Evolutionary conservation across 2,113 vertebrate species (phyloP).

Genomic region (Neolamprologus falcicula): DNA sequence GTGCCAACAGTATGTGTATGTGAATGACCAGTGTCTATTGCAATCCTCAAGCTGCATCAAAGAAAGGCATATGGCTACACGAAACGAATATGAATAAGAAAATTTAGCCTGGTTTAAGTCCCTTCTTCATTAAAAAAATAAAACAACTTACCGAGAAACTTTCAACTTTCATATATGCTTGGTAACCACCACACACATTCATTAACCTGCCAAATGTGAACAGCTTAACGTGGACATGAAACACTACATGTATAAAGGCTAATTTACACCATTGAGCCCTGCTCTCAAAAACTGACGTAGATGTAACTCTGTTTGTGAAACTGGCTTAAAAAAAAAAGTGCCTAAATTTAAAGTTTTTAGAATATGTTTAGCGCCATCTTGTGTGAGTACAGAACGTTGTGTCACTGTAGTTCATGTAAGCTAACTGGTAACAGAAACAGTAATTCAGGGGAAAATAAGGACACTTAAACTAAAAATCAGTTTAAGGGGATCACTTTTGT

Average conservation of each 20-base stretch:
- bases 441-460: not conserved
- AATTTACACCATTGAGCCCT: not conserved
- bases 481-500: not conserved
- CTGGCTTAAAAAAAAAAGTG: not conserved
- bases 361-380: not conserved
- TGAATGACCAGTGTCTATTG: not conserved
- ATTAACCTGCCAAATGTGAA: not conserved
- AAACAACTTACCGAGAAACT: not conserved
- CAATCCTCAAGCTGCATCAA: not conserved
- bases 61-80: not conserved
- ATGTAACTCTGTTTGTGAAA: not conserved
- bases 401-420: not conserved
- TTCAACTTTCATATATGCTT: not conserved
- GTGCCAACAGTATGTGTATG: not conserved
- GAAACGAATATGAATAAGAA: not conserved
- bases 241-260: not conserved
- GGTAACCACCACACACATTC: not conserved
- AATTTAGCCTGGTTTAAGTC: not conserved
- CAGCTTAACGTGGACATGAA: not conserved
- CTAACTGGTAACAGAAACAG: not conserved
- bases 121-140: not conserved
- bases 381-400: not conserved
- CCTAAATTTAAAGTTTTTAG: not conserved
- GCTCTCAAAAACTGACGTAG: not conserved
- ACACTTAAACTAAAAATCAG: not conserved